Conservation (phyloP, 2,888 invertebrate genomes). For the Mythimna albipuncta region DNA sequence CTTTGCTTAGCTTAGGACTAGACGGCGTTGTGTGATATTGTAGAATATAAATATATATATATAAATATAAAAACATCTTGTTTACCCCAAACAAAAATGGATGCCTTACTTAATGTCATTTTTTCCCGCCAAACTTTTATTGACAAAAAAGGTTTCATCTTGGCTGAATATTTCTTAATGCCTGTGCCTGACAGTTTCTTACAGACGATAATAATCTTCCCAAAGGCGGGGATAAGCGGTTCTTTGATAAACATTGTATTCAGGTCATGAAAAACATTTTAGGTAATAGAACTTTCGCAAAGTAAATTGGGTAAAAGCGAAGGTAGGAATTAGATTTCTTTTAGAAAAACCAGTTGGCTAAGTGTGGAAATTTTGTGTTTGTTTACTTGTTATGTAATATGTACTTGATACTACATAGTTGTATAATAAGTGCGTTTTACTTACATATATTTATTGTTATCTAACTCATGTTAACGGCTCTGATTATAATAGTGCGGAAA, state of each 20-base stretch:
- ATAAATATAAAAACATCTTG: constrained; percentile 13
- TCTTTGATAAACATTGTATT: constrained; percentile 40
- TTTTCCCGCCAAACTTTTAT: constrained; percentile 17
- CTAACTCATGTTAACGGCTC: constrained; percentile 36
- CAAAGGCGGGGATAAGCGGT: constrained; percentile 19
- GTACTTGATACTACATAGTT: constrained; percentile 48
- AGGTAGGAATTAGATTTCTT: constrained; percentile 36
- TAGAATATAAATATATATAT: too few relatives aligned
- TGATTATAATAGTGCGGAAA: constrained; percentile 15
- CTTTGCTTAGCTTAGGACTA: too few relatives aligned
- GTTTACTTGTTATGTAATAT: constrained; percentile 21
- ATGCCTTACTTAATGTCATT: background rate
- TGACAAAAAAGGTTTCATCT: constrained; percentile 38
- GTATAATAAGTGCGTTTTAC: constrained; percentile 27
- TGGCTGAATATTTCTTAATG: constrained; percentile 36
- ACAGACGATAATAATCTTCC: constrained; percentile 47
- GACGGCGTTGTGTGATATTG: too few relatives aligned
- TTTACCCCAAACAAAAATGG: constrained; percentile 25
- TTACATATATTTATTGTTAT: constrained; percentile 43
- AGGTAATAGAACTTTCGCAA: constrained; percentile 1
- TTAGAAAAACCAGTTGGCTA: constrained; percentile 7
- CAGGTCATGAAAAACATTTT: constrained; percentile 25
- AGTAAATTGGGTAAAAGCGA: constrained; percentile 30
- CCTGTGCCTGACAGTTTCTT: constrained; percentile 41
- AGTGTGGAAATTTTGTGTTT: constrained; percentile 45